phyloP scores from a whole-genome alignment of 2,113 vertebrate species.

The Circaetus cinerascens region DNA sequence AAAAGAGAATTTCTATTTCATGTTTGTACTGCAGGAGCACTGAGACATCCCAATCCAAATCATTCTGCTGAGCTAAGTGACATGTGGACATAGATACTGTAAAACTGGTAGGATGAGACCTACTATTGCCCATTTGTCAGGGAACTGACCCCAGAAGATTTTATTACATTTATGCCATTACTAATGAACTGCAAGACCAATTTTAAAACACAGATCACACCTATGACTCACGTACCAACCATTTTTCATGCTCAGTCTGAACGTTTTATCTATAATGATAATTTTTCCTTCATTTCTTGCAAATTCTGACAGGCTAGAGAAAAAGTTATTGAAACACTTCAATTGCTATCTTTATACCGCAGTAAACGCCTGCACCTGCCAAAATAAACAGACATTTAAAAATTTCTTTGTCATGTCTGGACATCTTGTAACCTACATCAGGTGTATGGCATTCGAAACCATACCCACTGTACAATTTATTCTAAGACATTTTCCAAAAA shows the following conservation, averaged over 20 bases:
- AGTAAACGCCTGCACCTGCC: not conserved
- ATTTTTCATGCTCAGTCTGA: not conserved
- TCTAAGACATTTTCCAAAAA: not conserved
- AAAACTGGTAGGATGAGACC: not conserved
- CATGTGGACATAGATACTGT: fast-evolving
- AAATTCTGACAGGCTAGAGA: not conserved
- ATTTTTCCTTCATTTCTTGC: not conserved
- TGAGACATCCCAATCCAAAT: not conserved
- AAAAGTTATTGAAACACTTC: not conserved
- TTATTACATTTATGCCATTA: not conserved
- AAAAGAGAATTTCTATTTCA: not conserved
- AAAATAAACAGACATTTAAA: not conserved
- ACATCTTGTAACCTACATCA: not conserved
- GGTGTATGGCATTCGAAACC: not conserved
- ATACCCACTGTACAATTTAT: fast-evolving
- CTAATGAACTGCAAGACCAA: not conserved
- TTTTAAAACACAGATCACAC: not conserved
- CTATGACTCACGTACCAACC: fast-evolving
- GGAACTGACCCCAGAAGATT: not conserved
- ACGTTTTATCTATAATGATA: fast-evolving
- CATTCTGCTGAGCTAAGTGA: not conserved
- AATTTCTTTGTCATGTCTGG: not conserved
- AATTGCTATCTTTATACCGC: not conserved
- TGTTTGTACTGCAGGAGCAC: not conserved
- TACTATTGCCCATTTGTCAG: not conserved